Conservation (phyloP, 2,113 vertebrate species). For the Ciconia boyciana region DNA sequence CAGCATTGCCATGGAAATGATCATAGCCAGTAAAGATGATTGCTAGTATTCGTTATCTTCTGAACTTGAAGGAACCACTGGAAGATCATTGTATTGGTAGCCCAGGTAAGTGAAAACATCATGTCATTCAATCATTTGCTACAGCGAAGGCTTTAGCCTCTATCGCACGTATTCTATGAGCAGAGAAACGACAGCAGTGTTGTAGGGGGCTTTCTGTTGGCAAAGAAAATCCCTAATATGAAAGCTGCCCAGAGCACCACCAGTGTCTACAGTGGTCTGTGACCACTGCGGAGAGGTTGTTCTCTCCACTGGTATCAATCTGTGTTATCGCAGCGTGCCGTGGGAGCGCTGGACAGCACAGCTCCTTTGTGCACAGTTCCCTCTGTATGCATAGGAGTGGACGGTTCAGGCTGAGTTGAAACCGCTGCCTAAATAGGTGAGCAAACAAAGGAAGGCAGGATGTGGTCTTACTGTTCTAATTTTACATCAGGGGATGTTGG, state of each 20-base stretch:
- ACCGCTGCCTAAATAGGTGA: not conserved
- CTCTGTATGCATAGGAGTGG: not conserved
- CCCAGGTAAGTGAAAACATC: not conserved
- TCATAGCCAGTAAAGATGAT: not conserved
- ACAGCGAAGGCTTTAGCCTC: not conserved
- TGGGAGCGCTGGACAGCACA: not conserved
- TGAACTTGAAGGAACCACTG: not conserved
- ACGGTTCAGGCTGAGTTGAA: not conserved
- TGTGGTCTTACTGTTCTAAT: not conserved
- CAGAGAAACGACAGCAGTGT: not conserved
- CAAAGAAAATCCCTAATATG: not conserved
- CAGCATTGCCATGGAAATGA: constrained; percentile 44
- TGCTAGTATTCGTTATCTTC: not conserved
- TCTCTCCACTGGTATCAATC: not conserved
- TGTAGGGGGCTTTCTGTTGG: not conserved
- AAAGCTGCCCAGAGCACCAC: not conserved
- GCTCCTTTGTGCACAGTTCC: not conserved
- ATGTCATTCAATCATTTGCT: not conserved
- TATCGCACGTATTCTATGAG: not conserved
- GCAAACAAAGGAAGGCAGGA: not conserved
- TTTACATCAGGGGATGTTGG: not conserved
- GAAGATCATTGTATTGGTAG: not conserved
- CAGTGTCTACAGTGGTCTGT: not conserved
- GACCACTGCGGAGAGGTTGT: not conserved
- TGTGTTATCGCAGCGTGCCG: not conserved